Conservation (phyloP, 1,140 invertebrate genomes). For the Trichogramma pretiosum region DNA sequence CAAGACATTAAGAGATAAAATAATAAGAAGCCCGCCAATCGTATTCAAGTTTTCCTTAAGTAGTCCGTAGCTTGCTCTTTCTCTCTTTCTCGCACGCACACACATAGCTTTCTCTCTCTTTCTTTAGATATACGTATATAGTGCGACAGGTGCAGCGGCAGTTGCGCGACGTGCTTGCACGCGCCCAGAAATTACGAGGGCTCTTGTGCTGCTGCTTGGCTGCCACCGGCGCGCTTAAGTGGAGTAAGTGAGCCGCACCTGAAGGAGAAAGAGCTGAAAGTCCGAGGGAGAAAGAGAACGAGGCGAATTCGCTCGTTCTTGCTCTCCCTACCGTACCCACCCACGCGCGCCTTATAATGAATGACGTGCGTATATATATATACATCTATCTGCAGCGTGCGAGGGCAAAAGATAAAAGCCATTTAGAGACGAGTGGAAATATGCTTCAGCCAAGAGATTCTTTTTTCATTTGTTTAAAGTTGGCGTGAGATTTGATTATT, state of each 20-base stretch:
- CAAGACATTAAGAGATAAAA: no score
- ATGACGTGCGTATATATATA: conserved; percentile 5
- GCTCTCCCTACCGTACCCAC: no score
- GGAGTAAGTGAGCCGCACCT: conserved; percentile 1
- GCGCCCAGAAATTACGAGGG: conserved; percentile 15
- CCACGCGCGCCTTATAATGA: no score
- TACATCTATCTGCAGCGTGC: not conserved
- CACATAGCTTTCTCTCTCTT: no score
- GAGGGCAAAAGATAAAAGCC: not conserved
- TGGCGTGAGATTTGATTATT: no score
- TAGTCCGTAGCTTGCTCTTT: no score
- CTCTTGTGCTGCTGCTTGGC: not conserved
- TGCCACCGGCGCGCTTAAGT: not conserved
- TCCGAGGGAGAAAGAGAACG: not conserved
- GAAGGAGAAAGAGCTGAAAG: not conserved
- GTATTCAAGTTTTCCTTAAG: conserved; percentile 12
- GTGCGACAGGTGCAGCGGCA: conserved; percentile 14
- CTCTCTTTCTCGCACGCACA: no score
- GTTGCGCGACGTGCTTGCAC: no score
- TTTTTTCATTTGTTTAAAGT: no score
- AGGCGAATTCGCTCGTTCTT: conserved; percentile 2
- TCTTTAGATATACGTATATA: no score
- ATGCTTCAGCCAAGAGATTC: no score
- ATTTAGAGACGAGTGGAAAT: no score
- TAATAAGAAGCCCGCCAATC: conserved; percentile 9